These are phyloP conservation scores for Ameiurus melas DNA, from an alignment of 2,113 vertebrate genomes.

Conservation along the genomic window DNA sequence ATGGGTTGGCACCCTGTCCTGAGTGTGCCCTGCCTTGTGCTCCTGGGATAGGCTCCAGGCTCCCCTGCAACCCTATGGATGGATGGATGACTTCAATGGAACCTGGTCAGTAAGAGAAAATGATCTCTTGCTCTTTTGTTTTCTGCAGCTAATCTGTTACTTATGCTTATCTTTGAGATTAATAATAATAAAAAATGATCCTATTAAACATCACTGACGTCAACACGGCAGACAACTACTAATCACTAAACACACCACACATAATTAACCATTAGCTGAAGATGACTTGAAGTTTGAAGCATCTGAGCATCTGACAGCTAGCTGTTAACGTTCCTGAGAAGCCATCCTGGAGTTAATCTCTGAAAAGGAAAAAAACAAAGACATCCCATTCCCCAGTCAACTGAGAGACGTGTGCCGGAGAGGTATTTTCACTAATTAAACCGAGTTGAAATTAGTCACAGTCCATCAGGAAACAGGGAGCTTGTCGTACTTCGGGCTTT, in stretches of 20 bases:
- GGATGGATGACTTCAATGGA: not conserved
- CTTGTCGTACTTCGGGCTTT: constrained; percentile 26
- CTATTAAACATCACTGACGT: not conserved
- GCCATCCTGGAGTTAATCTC: constrained; percentile 21
- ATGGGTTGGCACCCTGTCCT: no score
- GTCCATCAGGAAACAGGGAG: constrained; percentile 53
- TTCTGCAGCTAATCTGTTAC: not conserved
- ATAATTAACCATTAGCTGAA: not conserved
- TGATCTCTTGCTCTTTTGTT: not conserved
- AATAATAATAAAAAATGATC: not conserved
- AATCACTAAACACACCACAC: not conserved
- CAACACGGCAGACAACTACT: not conserved
- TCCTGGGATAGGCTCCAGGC: no score
- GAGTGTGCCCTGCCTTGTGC: no score
- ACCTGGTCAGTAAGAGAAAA: not conserved
- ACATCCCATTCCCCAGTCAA: constrained; percentile 7
- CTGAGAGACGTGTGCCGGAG: constrained; percentile 21
- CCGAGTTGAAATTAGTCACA: constrained; percentile 51
- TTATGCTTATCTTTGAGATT: not conserved
- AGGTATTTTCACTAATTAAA: constrained; percentile 54
- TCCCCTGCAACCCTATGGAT: no score
- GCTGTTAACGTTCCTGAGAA: not conserved
- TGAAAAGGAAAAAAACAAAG: not conserved
- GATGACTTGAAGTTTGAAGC: not conserved
- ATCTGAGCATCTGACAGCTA: not conserved